Conservation (phyloP, 2,888 invertebrate genomes). For the Drosophila leonis region DNA sequence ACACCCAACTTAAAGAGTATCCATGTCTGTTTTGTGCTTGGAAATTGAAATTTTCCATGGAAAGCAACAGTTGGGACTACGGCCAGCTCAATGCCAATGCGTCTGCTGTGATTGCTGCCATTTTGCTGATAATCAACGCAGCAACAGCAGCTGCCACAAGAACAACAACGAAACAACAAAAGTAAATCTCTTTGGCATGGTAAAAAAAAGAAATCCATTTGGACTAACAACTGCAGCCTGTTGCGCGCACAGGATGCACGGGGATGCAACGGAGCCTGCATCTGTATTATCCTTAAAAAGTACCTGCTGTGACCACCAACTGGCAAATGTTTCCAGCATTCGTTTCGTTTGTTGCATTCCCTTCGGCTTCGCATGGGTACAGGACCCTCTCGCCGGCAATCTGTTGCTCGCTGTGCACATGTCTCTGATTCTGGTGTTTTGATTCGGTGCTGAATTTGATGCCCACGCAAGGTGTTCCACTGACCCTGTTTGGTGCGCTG, state of each 20-base stretch:
- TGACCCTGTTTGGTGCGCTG: constrained; percentile 56
- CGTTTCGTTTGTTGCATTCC: constrained; percentile 67
- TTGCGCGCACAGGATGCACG: constrained; percentile 67
- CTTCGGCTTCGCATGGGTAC: constrained; percentile 7
- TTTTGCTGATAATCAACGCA: constrained; percentile 45
- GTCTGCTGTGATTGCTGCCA: constrained; percentile 69
- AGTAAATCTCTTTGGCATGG: constrained; percentile 72
- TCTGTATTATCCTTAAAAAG: constrained; percentile 57
- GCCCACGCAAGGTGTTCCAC: constrained; percentile 75
- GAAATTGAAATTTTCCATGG: constrained; percentile 21
- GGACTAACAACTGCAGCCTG: constrained; percentile 66
- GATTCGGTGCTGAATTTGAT: constrained; percentile 56
- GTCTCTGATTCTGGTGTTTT: constrained; percentile 55
- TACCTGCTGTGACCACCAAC: constrained; percentile 77
- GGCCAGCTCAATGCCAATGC: constrained; percentile 11
- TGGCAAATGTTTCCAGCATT: constrained; percentile 61
- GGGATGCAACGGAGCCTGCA: constrained; percentile 16
- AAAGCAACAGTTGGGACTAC: constrained; percentile 29
- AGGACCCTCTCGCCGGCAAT: constrained; percentile 51
- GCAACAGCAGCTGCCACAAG: constrained; percentile 55
- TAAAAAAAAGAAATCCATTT: constrained; percentile 68
- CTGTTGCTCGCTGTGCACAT: constrained; percentile 77
- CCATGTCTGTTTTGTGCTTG: constrained; percentile 15
- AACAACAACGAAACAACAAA: constrained; percentile 48
- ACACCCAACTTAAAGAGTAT: constrained; percentile 40